Base-by-base conservation (phyloP, 2,113 vertebrate species). In the Microtus oregoni region DNA sequence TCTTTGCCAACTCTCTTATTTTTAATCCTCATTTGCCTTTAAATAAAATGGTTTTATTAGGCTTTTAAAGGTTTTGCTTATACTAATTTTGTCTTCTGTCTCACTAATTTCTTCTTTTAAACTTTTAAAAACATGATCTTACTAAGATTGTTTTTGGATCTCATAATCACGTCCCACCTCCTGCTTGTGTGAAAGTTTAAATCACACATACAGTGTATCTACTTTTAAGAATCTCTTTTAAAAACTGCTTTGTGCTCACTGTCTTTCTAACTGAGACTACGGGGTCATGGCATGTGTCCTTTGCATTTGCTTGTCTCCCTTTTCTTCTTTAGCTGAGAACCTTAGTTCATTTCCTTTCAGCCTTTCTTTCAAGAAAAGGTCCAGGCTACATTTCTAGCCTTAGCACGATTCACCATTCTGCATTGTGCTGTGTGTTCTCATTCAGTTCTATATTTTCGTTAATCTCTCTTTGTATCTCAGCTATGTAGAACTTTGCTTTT, bases 11-110 rank as follows among this genome's bases (percentile, higher is more conserved):
- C 30, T 93, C 2, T 58, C 38, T 75, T 91, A 72, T 82, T 87
- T 82, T 82, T 32, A 91, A 95, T 86, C 41, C 7, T 58, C 92
- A 89, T 77, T 89, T 97, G 20, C 13, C 77, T 89, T 75, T 75
- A 94, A 94, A 94, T 7, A 89, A 95, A 95, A 44, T 5, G 38
- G 83, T 72, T 72, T 92, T 93, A 90, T 67, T 85, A 61, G 32
- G 5, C 5, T 72, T 96, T 92, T 89, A 13, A 81, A 94, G 61
- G 55, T 15, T 95, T 89, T 83, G 1, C 4, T 70, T 68, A 47
- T 17, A 35, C 17, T 94, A 22, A 76, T 28, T 81, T 86, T 67
- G 86, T 67, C 22, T 86, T 35, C 68, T 73, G 44, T 52, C 77
- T 75, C n/a, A 90, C 7, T 85, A 81, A 72, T 70, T 93, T 94